Conservation (phyloP, 2,888 invertebrate genomes). For the Physocephala rufipes region DNA sequence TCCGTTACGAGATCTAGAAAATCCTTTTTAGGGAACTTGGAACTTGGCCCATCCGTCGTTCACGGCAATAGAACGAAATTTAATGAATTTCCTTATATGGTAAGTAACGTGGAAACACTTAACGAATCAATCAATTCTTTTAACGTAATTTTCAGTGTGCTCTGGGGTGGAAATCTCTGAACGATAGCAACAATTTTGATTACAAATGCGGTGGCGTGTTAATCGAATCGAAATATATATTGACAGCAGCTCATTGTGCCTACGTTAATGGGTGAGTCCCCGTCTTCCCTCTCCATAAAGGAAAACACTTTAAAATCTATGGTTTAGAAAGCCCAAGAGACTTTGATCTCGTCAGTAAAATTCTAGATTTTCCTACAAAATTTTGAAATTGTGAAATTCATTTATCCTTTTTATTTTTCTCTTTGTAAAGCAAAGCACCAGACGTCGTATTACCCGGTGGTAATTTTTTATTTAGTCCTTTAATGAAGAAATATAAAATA, state of each 20-base stretch:
- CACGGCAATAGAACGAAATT: constrained; percentile 17
- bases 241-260: constrained; percentile 41
- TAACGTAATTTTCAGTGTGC: constrained; percentile 8
- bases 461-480: too few relatives aligned
- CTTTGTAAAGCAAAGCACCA: not conserved
- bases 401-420: too few relatives aligned
- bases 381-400: too few relatives aligned
- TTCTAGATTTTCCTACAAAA: too few relatives aligned
- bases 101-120: too few relatives aligned
- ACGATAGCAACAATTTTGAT: constrained; percentile 2
- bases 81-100: constrained; percentile 40
- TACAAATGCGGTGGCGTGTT: constrained; percentile 38
- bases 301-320: too few relatives aligned
- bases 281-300: not conserved
- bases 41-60: constrained; percentile 2
- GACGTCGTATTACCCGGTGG: too few relatives aligned
- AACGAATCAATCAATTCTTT: not conserved
- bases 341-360: too few relatives aligned
- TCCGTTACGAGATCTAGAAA: too few relatives aligned
- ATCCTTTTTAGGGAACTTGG: not conserved
- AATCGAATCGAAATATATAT: constrained; percentile 31
- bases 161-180: constrained; percentile 14
- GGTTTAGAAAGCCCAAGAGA: too few relatives aligned
- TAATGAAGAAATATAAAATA: constrained; percentile 4
- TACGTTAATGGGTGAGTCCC: constrained; percentile 29